Percentiles rank a stretch among this genome's conserved stretches.
Conservation (phyloP, 2,113 vertebrate genomes). For the Etheostoma cragini region DNA sequence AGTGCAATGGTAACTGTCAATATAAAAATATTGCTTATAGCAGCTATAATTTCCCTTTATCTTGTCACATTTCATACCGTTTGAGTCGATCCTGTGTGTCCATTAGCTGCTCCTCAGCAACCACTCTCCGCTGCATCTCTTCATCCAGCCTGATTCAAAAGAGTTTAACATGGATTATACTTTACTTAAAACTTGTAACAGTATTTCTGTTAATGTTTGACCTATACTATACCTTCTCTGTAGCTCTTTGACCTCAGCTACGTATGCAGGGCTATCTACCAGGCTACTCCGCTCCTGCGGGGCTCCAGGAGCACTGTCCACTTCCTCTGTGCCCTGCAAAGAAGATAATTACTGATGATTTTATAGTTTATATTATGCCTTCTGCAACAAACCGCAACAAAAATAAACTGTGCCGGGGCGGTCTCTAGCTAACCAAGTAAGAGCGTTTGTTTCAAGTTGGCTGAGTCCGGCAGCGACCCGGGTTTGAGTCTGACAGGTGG, state of each 20-base stretch:
- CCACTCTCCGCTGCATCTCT: constrained; percentile 82
- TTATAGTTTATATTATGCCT: not conserved
- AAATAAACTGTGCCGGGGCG: no score
- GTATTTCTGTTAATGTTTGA: not conserved
- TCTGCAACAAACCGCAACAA: not conserved
- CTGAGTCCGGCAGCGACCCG: no score
- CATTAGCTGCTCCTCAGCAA: constrained; percentile 88
- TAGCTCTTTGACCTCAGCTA: constrained; percentile 85
- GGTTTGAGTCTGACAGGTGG: no score
- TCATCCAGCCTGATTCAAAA: constrained; percentile 85
- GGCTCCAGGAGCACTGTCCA: constrained; percentile 90
- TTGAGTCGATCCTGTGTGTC: constrained; percentile 86
- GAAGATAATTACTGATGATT: not conserved
- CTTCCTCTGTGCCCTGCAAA: constrained; percentile 81
- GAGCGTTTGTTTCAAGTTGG: no score
- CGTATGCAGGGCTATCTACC: constrained; percentile 70
- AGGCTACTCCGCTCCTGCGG: constrained; percentile 87
- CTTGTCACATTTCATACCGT: constrained; percentile 58
- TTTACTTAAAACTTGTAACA: not conserved
- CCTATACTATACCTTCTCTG: constrained; percentile 84
- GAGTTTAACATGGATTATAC: not conserved
- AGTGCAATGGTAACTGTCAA: no score
- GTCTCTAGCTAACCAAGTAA: no score
- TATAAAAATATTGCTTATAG: no score
- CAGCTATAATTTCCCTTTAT: not conserved